phyloP scores from a whole-genome alignment of 2,797 vertebrate species.

The Silurus aristotelis region DNA sequence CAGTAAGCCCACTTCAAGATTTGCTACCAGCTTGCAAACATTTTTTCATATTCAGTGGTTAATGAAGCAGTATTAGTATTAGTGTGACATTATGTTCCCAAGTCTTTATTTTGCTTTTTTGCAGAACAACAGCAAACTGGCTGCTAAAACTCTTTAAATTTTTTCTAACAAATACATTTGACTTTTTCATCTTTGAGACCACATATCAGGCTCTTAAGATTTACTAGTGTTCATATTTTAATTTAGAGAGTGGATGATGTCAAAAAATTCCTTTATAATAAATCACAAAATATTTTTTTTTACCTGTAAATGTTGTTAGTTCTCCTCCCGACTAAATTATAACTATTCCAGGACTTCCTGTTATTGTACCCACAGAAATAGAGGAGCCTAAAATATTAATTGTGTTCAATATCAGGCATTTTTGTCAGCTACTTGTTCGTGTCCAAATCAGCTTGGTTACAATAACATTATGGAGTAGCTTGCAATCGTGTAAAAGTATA shows the following conservation, averaged over 20 bases:
- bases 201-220: neutral
- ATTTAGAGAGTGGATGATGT: neutral
- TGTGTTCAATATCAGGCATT: neutral
- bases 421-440: neutral
- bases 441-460: neutral
- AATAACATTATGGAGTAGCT: neutral
- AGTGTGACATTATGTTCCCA: neutral
- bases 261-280: neutral
- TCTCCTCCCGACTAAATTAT: neutral
- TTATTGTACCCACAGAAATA: neutral
- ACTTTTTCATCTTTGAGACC: too few relatives aligned
- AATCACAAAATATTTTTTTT: neutral
- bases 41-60: constrained; percentile 11
- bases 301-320: neutral
- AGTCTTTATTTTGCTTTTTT: neutral
- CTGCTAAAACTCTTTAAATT: neutral
- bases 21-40: constrained; percentile 19
- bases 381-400: neutral
- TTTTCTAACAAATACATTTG: neutral
- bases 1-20: neutral
- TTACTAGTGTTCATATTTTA: neutral
- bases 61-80: constrained; percentile 12
- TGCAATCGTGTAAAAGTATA: neutral
- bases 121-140: neutral
- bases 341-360: neutral